These are phyloP conservation scores for Lasioglossum calceatum DNA, from an alignment of 2,888 invertebrate species.

Conservation along the genomic window DNA sequence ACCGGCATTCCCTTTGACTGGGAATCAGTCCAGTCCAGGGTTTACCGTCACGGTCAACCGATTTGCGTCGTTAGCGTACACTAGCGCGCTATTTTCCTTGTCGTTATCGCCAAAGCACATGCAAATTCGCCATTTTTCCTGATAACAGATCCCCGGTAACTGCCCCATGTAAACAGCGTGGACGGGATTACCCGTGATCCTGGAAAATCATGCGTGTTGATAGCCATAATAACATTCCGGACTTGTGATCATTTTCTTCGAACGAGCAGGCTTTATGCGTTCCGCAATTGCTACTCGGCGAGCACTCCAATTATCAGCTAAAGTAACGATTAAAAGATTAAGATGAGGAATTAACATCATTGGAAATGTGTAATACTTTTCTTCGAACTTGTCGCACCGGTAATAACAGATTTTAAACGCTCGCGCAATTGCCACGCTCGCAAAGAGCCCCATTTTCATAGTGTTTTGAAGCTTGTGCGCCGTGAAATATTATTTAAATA, in stretches of 20 bases:
- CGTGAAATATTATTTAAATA: not conserved
- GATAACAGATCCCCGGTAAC: not conserved
- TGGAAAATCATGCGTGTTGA: not conserved
- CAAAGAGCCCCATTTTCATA: too few species aligned
- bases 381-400: not conserved
- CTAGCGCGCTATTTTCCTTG: not conserved
- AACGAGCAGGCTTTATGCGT: not conserved
- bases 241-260: not conserved
- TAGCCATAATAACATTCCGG: not conserved
- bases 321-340: not conserved
- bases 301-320: not conserved
- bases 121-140: slow-evolving; percentile 2
- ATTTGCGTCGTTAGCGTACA: not conserved
- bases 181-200: not conserved
- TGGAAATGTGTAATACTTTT: not conserved
- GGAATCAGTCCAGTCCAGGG: not conserved
- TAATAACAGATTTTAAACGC: not conserved
- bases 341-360: not conserved
- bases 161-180: not conserved
- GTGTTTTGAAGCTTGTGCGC: not conserved
- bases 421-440: not conserved
- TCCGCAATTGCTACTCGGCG: not conserved
- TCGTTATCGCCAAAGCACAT: not conserved
- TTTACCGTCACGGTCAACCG: not conserved
- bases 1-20: not conserved